Evolutionary conservation across 2,113 vertebrate genomes (phyloP).

Genomic region (Phodopus roborovskii): DNA sequence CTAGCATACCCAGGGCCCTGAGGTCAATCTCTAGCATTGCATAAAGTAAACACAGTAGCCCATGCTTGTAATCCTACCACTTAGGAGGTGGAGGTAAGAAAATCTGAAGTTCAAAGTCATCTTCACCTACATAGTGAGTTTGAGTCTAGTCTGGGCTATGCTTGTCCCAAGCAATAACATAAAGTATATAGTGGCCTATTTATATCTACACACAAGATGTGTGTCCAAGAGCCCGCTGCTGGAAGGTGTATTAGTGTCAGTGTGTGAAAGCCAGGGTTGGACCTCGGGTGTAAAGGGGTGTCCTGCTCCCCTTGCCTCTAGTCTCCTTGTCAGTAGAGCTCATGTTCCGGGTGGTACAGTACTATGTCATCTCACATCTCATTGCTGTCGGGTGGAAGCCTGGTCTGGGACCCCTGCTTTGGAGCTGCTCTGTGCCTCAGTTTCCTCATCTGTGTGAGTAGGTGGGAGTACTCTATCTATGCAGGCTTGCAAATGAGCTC

Average conservation of each 20-base stretch:
- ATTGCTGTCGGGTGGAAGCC: not conserved
- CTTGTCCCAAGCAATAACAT: not conserved
- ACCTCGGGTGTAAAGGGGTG: not conserved
- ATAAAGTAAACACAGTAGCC: not conserved
- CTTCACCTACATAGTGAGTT: not conserved
- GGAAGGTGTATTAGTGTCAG: rapidly evolving
- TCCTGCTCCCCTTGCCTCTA: not conserved
- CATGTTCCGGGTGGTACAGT: not conserved
- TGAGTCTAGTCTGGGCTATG: not conserved
- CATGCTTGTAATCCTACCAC: not conserved
- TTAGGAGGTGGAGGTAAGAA: not conserved
- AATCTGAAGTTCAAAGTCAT: not conserved
- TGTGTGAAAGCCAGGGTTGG: not conserved
- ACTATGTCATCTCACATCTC: not conserved
- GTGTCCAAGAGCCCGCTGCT: not conserved
- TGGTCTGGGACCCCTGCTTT: not conserved
- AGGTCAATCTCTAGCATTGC: not conserved
- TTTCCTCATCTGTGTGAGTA: constrained; percentile 29
- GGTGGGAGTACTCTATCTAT: not conserved
- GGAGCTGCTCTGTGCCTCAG: not conserved
- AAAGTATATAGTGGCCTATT: not conserved
- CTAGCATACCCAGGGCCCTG: not conserved
- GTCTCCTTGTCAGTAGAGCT: not conserved
- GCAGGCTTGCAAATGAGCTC: not conserved
- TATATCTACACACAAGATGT: not conserved